Evolutionary conservation across 1,140 invertebrate genomes (phyloP), one percentile per base, ranked within the genome.

Genomic region (Drosophila tristis): DNA sequence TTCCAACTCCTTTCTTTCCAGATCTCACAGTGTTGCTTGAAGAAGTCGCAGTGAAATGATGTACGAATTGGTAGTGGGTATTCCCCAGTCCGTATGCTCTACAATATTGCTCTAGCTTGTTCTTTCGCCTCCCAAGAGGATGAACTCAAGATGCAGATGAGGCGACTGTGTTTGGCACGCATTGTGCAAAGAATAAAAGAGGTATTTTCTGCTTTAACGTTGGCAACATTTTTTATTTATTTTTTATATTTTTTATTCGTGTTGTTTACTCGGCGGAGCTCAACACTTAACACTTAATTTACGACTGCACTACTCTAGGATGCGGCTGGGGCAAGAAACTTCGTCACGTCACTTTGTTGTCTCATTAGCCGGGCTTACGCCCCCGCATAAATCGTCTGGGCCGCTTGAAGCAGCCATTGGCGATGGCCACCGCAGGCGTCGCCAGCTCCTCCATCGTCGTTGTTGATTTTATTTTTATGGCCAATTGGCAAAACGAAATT

Each of bases 361-460:
- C 73, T 56, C 61, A 80, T 85, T 85, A 77, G 68, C 47, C 49
- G 11, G 45, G 53, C 64, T 80, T 86, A 86, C 74, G 78, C 68
- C 63, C 56, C 25, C 53, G 45, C 82, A 86, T 86, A 86, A 86
- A 86, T 86, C 71, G 82, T 86, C 82, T 86, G 80, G 80, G 61
- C 63, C 35, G 47, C 29, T 31, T 9, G 2, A 9, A 9, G 29
- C 29, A 2, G 29, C 29, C 8, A 29, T 29, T 7, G 20, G 20
- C 20, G 20, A 20, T 20, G 20, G 29, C 26, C 26, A 29, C 26
- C 26, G 26, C 26, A 29, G 26, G 26, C 26, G 57, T 54, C 56
- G 63, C 61, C 35, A 13, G 4, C 11, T 4, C 13, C 35, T 72
- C 55, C 49, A 49, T 49, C 47, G 60, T 45, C 48, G 47, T 63